Evolutionary conservation across 2,113 vertebrate species (phyloP), one percentile per base, ranked within the genome.

Genomic region (Nyctibius bracteatus): DNA sequence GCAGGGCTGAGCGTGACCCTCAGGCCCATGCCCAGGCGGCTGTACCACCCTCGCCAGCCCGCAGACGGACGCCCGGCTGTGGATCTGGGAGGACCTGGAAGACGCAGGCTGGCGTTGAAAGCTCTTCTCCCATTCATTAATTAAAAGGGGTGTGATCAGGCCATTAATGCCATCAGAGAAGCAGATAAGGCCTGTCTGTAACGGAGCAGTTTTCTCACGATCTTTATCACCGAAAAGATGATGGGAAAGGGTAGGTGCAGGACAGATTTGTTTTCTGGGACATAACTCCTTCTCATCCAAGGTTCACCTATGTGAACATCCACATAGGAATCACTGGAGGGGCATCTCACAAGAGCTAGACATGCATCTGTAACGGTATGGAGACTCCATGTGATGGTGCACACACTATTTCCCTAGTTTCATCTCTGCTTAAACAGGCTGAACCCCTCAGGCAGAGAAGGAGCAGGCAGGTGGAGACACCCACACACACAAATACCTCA

Each of bases 311-410:
- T 7, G 57, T 31, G 47, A 84, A 59, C 7, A 25, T 49, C 28
- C 43, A 62, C 25, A 23, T 6, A 51, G 30, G 58, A 95, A 35
- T 20, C 39, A 10, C 54, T 16, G 79, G 61, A 62, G 17, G 20
- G 4, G 19, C 30, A 57, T 21, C 35, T 63, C 35, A 8, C 18
- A 37, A 46, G 35, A 70, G 31, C 37, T 1, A 6, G 37, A 73
- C 0, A 0, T 4, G 1, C 12, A 59, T 24, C 33, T 12, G 6
- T 5, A 51, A 49, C 0, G 2, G 63, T 3, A 22, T 0, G 0
- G 41, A 84, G 31, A 54, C 47, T 15, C 0, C 0, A 5, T 6
- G 19, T 5, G 46, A 78, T 1, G 1, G 3, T 1, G 27, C 5
- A 46, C 25, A 25, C 8, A 6, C 5, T 1, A 2, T 5, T 46